Percentiles rank a stretch among this genome's conserved stretches.
phyloP scores from a whole-genome alignment of 2,888 invertebrate genomes.

The Ectemnius cavifrons region DNA sequence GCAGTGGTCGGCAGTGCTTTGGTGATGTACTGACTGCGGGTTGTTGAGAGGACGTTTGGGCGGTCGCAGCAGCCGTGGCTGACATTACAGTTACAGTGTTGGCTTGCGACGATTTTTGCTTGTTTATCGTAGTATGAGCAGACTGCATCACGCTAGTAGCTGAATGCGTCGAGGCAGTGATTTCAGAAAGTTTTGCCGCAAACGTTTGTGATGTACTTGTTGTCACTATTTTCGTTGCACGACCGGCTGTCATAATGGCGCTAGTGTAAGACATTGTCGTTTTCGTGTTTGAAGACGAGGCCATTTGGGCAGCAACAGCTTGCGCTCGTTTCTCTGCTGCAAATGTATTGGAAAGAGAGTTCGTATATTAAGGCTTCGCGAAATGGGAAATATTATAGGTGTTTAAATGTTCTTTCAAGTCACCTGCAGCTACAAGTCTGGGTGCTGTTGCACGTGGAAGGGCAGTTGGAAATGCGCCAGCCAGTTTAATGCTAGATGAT shows the following conservation, averaged over 20 bases:
- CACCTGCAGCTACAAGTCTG: conserved; percentile 80
- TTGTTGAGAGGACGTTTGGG: conserved; percentile 67
- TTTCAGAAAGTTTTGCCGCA: conserved; percentile 86
- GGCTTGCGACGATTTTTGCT: conserved; percentile 65
- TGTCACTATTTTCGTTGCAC: conserved; percentile 77
- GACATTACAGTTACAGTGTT: conserved; percentile 71
- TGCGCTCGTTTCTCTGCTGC: conserved; percentile 79
- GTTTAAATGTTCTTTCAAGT: conserved; percentile 36
- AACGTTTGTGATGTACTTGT: conserved; percentile 84
- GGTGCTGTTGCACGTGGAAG: conserved; percentile 78
- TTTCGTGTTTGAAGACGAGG: conserved; percentile 79
- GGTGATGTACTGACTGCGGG: conserved; percentile 71
- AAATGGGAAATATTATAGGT: not conserved
- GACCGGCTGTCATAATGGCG: conserved; percentile 80
- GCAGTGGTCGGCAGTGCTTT: conserved; percentile 76
- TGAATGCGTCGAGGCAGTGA: conserved; percentile 74
- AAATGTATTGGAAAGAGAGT: not conserved
- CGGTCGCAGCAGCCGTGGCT: conserved; percentile 66
- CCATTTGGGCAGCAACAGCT: conserved; percentile 76
- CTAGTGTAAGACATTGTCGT: conserved; percentile 81
- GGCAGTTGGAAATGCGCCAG: conserved; percentile 72
- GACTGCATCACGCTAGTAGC: conserved; percentile 67
- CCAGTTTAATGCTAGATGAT: conserved; percentile 71
- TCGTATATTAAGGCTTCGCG: not conserved
- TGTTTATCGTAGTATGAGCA: conserved; percentile 63